Percentiles rank a stretch among this genome's conserved stretches.
Evolutionary conservation across 2,113 vertebrate species (phyloP).

Genomic region (Corythaixoides concolor): DNA sequence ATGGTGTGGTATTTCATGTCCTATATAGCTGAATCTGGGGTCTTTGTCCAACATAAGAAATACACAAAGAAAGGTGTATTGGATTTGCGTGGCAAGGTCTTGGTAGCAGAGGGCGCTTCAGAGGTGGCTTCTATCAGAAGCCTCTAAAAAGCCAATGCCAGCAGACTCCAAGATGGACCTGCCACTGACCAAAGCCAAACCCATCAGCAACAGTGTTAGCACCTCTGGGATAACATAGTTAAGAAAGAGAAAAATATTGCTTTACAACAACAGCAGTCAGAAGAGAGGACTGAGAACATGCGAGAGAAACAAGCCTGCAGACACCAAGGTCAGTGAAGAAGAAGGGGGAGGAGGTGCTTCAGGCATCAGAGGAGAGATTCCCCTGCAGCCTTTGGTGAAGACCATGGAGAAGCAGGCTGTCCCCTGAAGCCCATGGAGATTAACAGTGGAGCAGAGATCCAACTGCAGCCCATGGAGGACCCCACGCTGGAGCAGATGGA

Average conservation of each 20-base stretch:
- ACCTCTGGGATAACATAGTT: too few relatives aligned
- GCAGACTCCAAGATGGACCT: neutral
- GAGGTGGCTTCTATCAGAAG: too few relatives aligned
- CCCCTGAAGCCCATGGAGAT: too few relatives aligned
- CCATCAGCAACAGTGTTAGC: fast-evolving
- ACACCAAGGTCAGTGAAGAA: neutral
- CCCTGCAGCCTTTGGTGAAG: too few relatives aligned
- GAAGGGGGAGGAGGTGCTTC: neutral
- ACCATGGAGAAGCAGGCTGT: too few relatives aligned
- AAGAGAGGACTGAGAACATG: too few relatives aligned
- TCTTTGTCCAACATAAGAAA: neutral
- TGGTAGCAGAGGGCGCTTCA: neutral
- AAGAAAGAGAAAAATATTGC: neutral
- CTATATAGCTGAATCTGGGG: neutral
- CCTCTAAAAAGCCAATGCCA: neutral
- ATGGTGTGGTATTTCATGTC: neutral
- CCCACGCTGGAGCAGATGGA: too few relatives aligned
- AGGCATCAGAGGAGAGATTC: too few relatives aligned
- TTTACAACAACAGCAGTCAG: too few relatives aligned
- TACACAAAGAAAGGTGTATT: neutral
- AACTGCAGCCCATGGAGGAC: too few relatives aligned
- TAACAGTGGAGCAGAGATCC: too few relatives aligned
- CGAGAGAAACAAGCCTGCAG: neutral
- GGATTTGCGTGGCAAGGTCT: neutral
- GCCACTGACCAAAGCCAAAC: neutral